Base-by-base conservation (phyloP, 2,888 invertebrate species). In the Catocala nupta region DNA sequence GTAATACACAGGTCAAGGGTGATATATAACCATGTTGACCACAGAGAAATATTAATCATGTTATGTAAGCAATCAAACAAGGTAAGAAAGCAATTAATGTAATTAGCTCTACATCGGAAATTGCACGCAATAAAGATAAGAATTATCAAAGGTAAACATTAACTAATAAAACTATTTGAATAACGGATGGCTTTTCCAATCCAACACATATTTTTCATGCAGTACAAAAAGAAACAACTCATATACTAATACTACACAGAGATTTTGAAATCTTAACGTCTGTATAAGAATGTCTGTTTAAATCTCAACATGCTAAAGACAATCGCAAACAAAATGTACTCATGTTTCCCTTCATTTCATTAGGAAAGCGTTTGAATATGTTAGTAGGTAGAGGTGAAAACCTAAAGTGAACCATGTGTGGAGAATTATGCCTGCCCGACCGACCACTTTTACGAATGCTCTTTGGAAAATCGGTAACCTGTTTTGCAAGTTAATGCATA, bases 401-500 rank as follows among this genome's bases (percentile, higher is more conserved):
- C 61, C 61, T 59, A 43, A 62, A 65, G 58, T 66, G 60, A 62
- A 33, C 60, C 77, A 62, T 70, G 62, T 69, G 63, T 75, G 78
- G 73, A 78, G 71, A 77, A 76, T 68, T 73, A 62, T 71, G 58
- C 72, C 56, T 55, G 78, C 64, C 58, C 59, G 74, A 75, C 85
- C 71, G 74, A 75, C 85, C 71, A 83, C 81, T 83, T 82, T 79
- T 79, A 78, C 77, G 73, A 73, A 71, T 74, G 75, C 64, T 73
- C 74, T 75, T 77, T 73, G 68, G 78, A 77, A 77, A 73, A 82
- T 74, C 75, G 64, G 76, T 73, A 83, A 84, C 83, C 75, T 59
- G 81, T 85, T 75, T 75, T 62, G 62, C 79, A 73, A 75, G 74
- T 66, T 71, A 58, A 73, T 74, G 68, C 71, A 71, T 73, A 77